Base-by-base conservation (phyloP, 2,888 invertebrate species). In the Pardosa pseudoannulata region DNA sequence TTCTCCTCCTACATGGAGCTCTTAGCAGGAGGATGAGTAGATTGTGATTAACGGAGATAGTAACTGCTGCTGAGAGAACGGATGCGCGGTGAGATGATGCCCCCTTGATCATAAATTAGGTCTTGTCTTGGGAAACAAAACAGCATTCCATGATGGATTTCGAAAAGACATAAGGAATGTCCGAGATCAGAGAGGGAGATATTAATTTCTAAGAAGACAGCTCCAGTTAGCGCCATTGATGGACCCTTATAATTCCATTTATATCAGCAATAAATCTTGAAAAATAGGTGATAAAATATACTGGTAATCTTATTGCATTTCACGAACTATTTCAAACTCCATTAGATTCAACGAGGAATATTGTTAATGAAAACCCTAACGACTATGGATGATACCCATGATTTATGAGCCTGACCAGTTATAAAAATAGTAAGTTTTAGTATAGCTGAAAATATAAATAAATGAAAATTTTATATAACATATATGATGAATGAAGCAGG, bases 121-220 rank as follows among this genome's bases (percentile, higher is more conserved):
- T 73, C 80, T 80, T 65, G 70, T 36, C 74, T 81, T 41, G 27
- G 68, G 67, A 70, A 81, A 81, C 81, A 81, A 81, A 73, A 81
- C 81, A 68, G 56, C 56, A 73, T 65, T 56, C 46, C 32, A 39
- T 72, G 79, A 79, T 79, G 72, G 79, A 79, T 79, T 73, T 64
- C 72, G 27, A 36, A 50, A 79, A 79, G 79, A 79, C 79, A 79
- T 72, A 31, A 27, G 70, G 68, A 70, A 70, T 78, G 78, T 78
- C 76, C 27, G 32, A 41, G 65, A 29, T 46, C 9, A 65, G 31
- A n/a, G 13, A 29, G 1, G n/a, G 27, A 36, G 65, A 79, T 65
- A 79, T 71, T 32, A 56, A 71, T 64, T 71, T 71, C 62, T n/a
- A 16, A 36, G 70, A 39, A 46, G 50, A 67, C 67, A 50, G 32